Percentiles rank a stretch among this genome's conserved stretches.
These are phyloP conservation scores for Polia nebulosa DNA, from an alignment of 2,888 invertebrate species.

Conservation along the genomic window DNA sequence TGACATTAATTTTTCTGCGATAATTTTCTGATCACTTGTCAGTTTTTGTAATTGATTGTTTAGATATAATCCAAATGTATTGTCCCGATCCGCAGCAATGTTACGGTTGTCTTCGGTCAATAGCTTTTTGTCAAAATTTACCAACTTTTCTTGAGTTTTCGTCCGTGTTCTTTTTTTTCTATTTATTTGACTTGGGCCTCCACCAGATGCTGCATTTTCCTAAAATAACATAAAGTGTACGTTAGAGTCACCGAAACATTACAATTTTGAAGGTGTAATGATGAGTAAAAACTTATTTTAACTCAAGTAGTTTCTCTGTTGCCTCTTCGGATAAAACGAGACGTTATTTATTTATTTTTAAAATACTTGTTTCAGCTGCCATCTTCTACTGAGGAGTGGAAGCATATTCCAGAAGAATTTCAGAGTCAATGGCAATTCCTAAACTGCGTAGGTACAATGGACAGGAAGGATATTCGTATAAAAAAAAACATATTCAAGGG, in stretches of 20 bases:
- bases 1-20: constrained; percentile 45
- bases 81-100: constrained; percentile 3
- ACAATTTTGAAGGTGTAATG: background rate
- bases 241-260: background rate
- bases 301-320: background rate
- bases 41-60: background rate
- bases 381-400: constrained; percentile 36
- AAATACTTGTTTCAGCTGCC: constrained; percentile 4
- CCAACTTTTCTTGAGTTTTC: constrained; percentile 2
- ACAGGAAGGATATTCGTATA: constrained; percentile 17
- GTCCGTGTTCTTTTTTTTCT: constrained; percentile 6
- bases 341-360: constrained; percentile 3
- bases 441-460: constrained; percentile 57
- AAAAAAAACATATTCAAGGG: background rate
- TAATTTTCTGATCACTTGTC: constrained; percentile 1
- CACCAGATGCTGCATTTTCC: background rate
- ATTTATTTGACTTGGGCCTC: background rate
- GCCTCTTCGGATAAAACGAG: background rate
- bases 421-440: constrained; percentile 54
- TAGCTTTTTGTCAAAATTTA: constrained; percentile 2
- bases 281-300: background rate
- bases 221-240: background rate
- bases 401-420: constrained; percentile 46
- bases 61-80: constrained; percentile 4
- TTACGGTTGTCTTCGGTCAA: constrained; percentile 1